Evolutionary conservation across 2,888 invertebrate genomes (phyloP), one percentile per base, ranked within the genome.

Genomic region (Melangyna quadrimaculata): DNA sequence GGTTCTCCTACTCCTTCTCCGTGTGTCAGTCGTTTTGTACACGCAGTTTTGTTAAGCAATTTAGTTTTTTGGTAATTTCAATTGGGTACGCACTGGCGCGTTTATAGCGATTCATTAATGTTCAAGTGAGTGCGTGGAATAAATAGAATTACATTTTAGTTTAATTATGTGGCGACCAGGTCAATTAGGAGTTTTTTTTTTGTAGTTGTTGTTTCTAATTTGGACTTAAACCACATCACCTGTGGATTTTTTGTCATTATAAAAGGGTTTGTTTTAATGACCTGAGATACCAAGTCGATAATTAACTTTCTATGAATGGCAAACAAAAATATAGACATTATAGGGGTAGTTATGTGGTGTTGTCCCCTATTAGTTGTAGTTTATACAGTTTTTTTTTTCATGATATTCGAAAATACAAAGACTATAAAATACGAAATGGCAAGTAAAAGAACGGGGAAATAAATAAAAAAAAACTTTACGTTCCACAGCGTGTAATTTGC

Each of bases 121-220:
- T 59, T 12, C 12, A 22, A 37, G 12, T 45, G 63, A 72, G 77
- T 78, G n/a, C n/a, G 77, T 73, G 65, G 77, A 78, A 81, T 69
- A 77, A 86, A 81, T 81, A 55, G 80, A 70, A 86, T 73, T 57
- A 70, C 73, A 53, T 77, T 86, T 78, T 79, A 59, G 83, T 84
- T 80, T 86, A 86, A 86, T 86, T 86, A 81, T 75, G 84, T 84
- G 84, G 84, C 75, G 67, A 84, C 80, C 86, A 73, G 86, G 73
- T 77, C 69, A 86, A 86, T 86, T 86, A 86, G 37, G 77, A 57
- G 77, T 69, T 59, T 37, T 8, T 3, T 59, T 59, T 35, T 22
- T 14, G n/a, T n/a, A n/a, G n/a, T 59, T 19, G 12, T 10, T 32
- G 3, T 17, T 17, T 17, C 1, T 14, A 9, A 17, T 72, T 67